These are phyloP conservation scores for Promerops cafer DNA, from an alignment of 2,113 vertebrate species.

Conservation along the genomic window DNA sequence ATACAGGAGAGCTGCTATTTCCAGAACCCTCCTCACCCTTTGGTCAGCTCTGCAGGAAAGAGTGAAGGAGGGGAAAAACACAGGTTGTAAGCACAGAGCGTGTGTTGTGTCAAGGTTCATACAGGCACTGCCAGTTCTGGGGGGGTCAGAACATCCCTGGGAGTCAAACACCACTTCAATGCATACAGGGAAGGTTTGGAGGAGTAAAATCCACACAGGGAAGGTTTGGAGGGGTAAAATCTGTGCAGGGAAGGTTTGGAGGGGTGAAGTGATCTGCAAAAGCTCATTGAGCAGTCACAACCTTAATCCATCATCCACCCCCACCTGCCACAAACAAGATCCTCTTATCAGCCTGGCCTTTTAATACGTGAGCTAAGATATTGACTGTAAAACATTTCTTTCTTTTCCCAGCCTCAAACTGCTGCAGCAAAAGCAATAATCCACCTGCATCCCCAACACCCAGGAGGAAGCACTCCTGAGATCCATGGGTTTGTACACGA, in stretches of 20 bases:
- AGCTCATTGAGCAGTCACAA: background rate
- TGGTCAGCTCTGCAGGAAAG: background rate
- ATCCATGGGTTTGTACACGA: fast-evolving
- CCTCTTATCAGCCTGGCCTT: background rate
- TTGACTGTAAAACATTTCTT: background rate
- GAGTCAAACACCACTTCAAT: background rate
- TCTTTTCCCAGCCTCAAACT: background rate
- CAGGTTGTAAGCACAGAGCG: fast-evolving
- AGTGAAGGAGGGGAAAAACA: background rate
- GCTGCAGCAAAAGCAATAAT: background rate
- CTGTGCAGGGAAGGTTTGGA: too few species aligned
- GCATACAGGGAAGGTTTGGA: background rate
- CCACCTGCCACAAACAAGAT: background rate
- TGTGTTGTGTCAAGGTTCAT: background rate
- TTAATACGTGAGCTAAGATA: background rate
- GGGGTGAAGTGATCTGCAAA: background rate
- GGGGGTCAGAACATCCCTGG: background rate
- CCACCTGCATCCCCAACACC: background rate
- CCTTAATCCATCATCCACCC: background rate
- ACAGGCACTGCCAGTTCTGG: background rate
- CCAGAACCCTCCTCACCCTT: background rate
- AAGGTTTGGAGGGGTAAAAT: background rate
- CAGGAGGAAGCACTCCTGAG: background rate
- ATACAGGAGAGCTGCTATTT: background rate
- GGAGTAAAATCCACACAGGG: background rate